Evolutionary conservation across 1,140 invertebrate species (phyloP).

Genomic region (Dysdera silvatica): DNA sequence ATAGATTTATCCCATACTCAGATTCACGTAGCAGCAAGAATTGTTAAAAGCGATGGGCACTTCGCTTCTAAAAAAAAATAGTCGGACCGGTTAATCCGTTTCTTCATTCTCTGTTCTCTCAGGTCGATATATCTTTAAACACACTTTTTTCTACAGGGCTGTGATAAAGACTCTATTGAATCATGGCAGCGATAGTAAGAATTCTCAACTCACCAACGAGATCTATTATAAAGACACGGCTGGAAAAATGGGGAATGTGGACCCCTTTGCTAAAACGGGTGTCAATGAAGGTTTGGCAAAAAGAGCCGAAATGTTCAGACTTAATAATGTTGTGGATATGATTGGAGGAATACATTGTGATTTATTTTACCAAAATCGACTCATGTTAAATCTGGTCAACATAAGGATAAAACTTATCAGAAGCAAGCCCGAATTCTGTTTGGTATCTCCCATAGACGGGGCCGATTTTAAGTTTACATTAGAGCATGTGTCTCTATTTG

Average conservation of each 20-base stretch:
- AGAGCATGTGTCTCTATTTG: background rate
- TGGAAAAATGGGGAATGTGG: too few species aligned
- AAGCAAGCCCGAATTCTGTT: background rate
- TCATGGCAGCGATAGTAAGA: background rate
- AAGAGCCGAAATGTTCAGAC: background rate
- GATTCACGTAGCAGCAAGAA: background rate
- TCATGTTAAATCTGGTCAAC: background rate
- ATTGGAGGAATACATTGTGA: background rate
- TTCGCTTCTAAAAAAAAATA: background rate
- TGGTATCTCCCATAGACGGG: background rate
- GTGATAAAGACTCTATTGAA: background rate
- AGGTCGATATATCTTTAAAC: background rate
- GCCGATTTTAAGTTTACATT: background rate
- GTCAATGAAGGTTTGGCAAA: background rate
- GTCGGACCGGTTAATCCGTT: background rate
- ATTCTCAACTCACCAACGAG: too few species aligned
- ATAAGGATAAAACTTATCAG: background rate
- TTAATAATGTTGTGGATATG: background rate
- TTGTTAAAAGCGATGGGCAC: background rate
- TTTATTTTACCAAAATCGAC: background rate
- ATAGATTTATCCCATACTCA: background rate
- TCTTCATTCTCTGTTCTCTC: constrained; percentile 2
- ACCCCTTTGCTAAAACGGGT: too few species aligned
- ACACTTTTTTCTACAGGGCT: background rate
- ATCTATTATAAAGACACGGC: background rate